These are phyloP conservation scores for Pachyseris speciosa DNA, from an alignment of 64 coral and sea anemone genomes.

Conservation along the genomic window DNA sequence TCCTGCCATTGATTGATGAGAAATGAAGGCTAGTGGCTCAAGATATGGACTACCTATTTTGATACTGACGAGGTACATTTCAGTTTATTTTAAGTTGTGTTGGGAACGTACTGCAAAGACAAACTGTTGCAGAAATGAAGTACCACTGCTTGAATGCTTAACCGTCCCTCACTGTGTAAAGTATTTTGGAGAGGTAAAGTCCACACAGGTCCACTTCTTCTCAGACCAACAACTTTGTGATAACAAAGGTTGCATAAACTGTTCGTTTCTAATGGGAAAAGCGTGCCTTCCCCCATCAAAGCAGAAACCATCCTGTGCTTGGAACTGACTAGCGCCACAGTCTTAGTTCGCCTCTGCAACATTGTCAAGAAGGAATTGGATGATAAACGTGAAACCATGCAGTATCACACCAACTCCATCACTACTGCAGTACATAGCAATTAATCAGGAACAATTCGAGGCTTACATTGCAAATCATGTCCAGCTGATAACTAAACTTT, in stretches of 20 bases:
- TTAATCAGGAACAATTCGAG: not conserved
- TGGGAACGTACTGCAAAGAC: too few species aligned
- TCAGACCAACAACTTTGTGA: not conserved
- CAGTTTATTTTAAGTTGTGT: too few species aligned
- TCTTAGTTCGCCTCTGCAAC: not conserved
- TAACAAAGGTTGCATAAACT: not conserved
- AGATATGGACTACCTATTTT: too few species aligned
- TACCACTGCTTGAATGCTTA: not conserved
- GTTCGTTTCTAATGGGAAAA: conserved; percentile 20
- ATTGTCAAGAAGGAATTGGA: not conserved
- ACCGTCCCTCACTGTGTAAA: not conserved
- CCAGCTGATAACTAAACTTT: not conserved
- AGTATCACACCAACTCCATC: not conserved
- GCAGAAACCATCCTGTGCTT: not conserved
- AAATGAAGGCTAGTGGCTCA: too few species aligned
- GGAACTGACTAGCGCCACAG: not conserved
- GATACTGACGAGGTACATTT: too few species aligned
- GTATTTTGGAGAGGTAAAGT: not conserved
- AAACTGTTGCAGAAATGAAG: too few species aligned
- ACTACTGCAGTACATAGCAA: not conserved
- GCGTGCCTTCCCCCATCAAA: conserved; percentile 19
- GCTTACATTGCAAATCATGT: not conserved
- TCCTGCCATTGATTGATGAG: too few species aligned
- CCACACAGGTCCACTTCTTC: not conserved
- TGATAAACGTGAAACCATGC: not conserved